These are phyloP conservation scores for Oreochromis niloticus DNA, from an alignment of 2,113 vertebrate genomes.

Conservation along the genomic window DNA sequence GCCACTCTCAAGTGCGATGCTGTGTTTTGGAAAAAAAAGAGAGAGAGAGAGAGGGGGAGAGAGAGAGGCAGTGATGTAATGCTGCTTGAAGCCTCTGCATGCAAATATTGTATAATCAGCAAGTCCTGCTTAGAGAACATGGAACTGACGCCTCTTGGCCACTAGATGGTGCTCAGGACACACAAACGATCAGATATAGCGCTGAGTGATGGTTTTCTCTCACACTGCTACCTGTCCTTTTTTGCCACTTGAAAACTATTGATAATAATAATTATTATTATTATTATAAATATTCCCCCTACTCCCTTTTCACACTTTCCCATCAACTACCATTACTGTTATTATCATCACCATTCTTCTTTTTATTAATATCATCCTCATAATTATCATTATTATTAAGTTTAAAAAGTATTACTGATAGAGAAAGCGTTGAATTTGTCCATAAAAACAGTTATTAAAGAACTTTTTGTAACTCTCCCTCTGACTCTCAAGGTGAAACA, in stretches of 20 bases:
- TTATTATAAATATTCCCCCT: too few relatives aligned
- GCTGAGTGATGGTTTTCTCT: not conserved
- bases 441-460: not conserved
- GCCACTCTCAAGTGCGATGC: not conserved
- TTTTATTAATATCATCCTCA: not conserved
- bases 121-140: not conserved
- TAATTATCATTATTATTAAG: not conserved
- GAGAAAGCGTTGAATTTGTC: not conserved
- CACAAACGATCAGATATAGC: not conserved
- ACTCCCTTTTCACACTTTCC: not conserved
- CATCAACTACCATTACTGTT: not conserved
- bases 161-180: conserved; percentile 41
- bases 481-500: not conserved
- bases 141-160: not conserved
- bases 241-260: not conserved
- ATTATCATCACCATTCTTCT: not conserved
- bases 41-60: accelerated
- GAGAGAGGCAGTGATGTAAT: conserved; percentile 5
- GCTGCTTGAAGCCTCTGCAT: not conserved
- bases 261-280: not conserved
- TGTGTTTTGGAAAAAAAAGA: not conserved
- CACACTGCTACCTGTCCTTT: not conserved
- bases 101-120: conserved; percentile 8
- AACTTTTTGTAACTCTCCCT: not conserved
- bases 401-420: not conserved